Conservation (phyloP, 2,113 vertebrate genomes). For the Prunella himalayana region DNA sequence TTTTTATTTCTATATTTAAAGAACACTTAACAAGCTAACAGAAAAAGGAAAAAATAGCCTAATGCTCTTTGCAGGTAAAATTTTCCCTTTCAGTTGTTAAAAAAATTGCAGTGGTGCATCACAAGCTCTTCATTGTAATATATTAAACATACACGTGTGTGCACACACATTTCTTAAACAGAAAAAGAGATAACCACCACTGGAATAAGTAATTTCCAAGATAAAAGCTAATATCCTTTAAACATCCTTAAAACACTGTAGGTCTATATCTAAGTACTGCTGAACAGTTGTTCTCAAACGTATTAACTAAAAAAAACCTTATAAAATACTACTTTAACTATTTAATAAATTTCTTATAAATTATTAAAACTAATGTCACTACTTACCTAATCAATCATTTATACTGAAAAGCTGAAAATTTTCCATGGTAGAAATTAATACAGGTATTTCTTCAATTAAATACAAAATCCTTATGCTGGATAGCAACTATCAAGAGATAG, state of each 20-base stretch:
- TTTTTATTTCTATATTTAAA: background rate
- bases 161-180: background rate
- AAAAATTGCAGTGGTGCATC: background rate
- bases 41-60: background rate
- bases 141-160: background rate
- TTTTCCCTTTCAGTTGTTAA: background rate
- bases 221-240: background rate
- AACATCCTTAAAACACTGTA: background rate
- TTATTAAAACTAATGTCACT: constrained; percentile 70
- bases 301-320: constrained; percentile 37
- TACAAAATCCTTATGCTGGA: constrained; percentile 48
- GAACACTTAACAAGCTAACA: background rate
- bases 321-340: constrained; percentile 42
- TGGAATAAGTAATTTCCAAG: background rate
- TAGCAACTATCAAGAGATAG: constrained; percentile 58
- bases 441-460: constrained; percentile 69
- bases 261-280: constrained; percentile 27
- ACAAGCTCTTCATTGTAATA: background rate
- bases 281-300: background rate
- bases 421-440: constrained; percentile 68
- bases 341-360: constrained; percentile 45
- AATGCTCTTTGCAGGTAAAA: background rate
- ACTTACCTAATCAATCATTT: constrained; percentile 82
- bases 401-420: constrained; percentile 73
- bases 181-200: background rate